Conservation (phyloP, 2,888 invertebrate species). For the Euspilapteryx auroguttella region DNA sequence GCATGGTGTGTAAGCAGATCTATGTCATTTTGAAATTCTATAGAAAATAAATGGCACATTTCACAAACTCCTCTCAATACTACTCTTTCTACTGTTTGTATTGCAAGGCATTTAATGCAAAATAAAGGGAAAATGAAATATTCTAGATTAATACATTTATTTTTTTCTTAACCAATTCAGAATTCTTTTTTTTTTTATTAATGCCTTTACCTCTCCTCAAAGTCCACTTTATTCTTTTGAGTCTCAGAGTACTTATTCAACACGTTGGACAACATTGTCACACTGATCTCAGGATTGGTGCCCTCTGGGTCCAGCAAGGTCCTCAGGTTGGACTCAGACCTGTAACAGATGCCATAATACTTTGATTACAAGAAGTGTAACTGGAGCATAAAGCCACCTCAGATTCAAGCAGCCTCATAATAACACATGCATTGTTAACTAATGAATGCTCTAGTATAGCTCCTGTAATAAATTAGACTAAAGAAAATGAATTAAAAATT, state of each 20-base stretch:
- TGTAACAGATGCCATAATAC: conserved; percentile 11
- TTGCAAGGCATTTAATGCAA: too few relatives aligned
- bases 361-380: not conserved
- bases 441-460: not conserved
- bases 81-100: too few relatives aligned
- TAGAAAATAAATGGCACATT: too few relatives aligned
- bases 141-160: too few relatives aligned
- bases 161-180: too few relatives aligned
- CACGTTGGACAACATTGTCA: conserved; percentile 28
- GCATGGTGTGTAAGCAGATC: too few relatives aligned
- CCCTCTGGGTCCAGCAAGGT: conserved; percentile 39
- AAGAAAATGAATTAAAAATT: too few relatives aligned
- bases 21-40: too few relatives aligned
- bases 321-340: conserved; percentile 37
- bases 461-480: not conserved
- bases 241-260: conserved; percentile 37
- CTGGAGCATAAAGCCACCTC: too few relatives aligned
- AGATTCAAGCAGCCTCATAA: not conserved
- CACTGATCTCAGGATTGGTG: conserved; percentile 37
- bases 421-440: not conserved
- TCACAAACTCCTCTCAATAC: too few relatives aligned
- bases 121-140: too few relatives aligned
- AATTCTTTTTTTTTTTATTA: too few relatives aligned
- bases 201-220: conserved; percentile 45
- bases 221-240: conserved; percentile 35